phyloP scores from a whole-genome alignment of 2,888 invertebrate species.

The Cheilosia urbana region DNA sequence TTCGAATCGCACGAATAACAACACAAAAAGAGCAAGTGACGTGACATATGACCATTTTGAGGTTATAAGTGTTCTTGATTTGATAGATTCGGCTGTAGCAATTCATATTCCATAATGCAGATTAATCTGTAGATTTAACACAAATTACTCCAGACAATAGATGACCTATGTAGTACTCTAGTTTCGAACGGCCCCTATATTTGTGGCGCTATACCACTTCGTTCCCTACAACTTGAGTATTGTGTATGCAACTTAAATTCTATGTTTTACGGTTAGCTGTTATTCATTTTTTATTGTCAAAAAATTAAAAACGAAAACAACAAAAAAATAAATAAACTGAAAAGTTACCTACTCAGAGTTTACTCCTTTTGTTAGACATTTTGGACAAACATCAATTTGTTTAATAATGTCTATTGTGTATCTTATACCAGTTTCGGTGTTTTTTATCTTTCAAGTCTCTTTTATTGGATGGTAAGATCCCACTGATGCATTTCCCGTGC shows the following conservation, averaged over 20 bases:
- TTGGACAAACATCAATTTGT: neutral
- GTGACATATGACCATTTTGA: too few relatives aligned
- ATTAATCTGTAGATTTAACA: too few relatives aligned
- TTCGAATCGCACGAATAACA: too few relatives aligned
- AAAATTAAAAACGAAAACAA: slow-evolving; percentile 35
- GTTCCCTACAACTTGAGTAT: neutral
- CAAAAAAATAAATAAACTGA: neutral
- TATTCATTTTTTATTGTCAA: slow-evolving; percentile 13
- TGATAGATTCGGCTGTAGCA: too few relatives aligned
- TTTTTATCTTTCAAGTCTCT: slow-evolving; percentile 82
- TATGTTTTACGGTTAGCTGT: slow-evolving; percentile 1
- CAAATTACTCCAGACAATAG: too few relatives aligned
- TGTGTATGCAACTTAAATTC: slow-evolving; percentile 23
- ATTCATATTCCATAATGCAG: too few relatives aligned
- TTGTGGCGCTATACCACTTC: too few relatives aligned
- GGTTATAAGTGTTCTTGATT: too few relatives aligned
- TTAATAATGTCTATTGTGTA: slow-evolving; percentile 77
- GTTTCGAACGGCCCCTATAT: too few relatives aligned
- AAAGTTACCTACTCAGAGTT: neutral
- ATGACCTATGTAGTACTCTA: too few relatives aligned
- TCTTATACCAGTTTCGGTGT: slow-evolving; percentile 82
- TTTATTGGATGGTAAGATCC: slow-evolving; percentile 83
- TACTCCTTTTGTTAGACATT: neutral
- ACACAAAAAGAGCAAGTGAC: too few relatives aligned
- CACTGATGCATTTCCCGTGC: neutral